Evolutionary conservation across 2,888 invertebrate species (phyloP), one percentile per base, ranked within the genome.

Genomic region (Platycheirus albimanus): DNA sequence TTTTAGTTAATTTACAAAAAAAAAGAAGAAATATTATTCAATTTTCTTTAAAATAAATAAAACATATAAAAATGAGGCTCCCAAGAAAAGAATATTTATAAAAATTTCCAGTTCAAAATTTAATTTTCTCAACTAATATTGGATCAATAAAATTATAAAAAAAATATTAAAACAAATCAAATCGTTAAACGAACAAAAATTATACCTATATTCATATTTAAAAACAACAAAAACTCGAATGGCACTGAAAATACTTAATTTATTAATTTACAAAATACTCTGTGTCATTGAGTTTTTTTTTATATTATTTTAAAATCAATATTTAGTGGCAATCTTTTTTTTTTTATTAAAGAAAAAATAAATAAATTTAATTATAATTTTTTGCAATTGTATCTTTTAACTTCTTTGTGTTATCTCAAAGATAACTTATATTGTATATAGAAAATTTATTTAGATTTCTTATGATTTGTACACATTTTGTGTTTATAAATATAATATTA

Each of bases 161-260:
- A 19, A 38, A n/a, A 4, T 19, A 20, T 33, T 28, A 47, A 45
- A 49, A 33, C 63, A 58, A 72, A 77, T 61, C 30, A 80, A 81
- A 64, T 74, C 85, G 86, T 86, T 63, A 30, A 88, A 87, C 86
- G 87, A 85, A 83, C 20, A 15, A 75, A 66, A 41, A n/a, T n/a
- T 17, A 33, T 33, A 33, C 8, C 30, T 33, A 33, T 33, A 33
- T 4, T 6, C 7, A 4, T 33, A 33, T 5, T 33, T 38, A 78
- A 17, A 78, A 43, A 33, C 6, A n/a, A 6, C 6, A 24, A 24
- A 7, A 70, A 54, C 72, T 79, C 86, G 80, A 85, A 89, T 87
- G 89, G 90, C 90, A 90, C 90, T 90, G 89, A 89, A 89, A 87
- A 88, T 90, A 90, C 90, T 90, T 90, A 90, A 89, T 88, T 89